Evolutionary conservation across 2,797 vertebrate species (phyloP), one percentile per base, ranked within the genome.

Genomic region (Pristis pectinata): DNA sequence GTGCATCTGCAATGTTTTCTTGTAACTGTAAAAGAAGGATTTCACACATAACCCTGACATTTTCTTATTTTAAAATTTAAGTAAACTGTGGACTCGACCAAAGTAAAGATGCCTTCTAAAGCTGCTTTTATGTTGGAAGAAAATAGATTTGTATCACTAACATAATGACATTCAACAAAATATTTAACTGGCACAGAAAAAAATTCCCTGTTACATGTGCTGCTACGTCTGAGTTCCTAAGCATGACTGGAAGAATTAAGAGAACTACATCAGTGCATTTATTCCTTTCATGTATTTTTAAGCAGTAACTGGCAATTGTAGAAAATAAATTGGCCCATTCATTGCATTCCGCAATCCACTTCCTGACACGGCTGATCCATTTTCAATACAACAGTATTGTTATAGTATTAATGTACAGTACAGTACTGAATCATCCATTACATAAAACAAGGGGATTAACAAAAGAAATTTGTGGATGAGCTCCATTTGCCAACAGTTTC

Each of bases 51-150:
- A 61, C 85, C 56, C 5, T 34, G 24, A 15, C 56, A 17, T 64
- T 56, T n/a, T 13, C 30, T n/a, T 53, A 34, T 34, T 87, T 61
- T 89, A 85, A 64, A 91, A 64, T 24, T n/a, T 41, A 91, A 37
- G n/a, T 19, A 64, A 91, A 91, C n/a, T 41, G 17, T n/a, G 41
- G 87, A 24, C 37, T 9, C 1, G 15, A 91, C 15, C 85, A 7
- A 22, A 34, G 34, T 87, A 11, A 87, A 19, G 9, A 91, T 41
- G 37, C 61, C n/a, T 10, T 64, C 87, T 67, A 91, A 64, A 91
- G 67, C 83, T 59, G n/a, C 8, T 67, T 91, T 91, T 67, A 22
- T 91, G 24, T 91, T 37, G n/a, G 87, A 91, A 91, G 59, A 67
- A 91, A 67, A 59, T 41, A n/a, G 27, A 67, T 41, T 91, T 22